Evolutionary conservation across 1,140 invertebrate species (phyloP).

Genomic region (Anastrepha ludens): DNA sequence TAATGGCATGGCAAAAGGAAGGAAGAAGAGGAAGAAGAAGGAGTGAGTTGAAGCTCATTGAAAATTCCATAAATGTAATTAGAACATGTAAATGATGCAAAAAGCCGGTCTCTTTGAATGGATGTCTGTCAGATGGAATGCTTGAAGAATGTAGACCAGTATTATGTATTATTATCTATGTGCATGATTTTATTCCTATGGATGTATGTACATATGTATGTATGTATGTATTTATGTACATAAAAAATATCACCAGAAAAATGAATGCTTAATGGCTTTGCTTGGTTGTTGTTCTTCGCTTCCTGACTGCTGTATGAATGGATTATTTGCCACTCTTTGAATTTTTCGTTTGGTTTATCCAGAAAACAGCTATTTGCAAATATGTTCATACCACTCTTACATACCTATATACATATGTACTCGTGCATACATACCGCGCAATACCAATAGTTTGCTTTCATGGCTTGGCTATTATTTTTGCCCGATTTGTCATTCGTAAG

Average conservation of each 20-base stretch:
- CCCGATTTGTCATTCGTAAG: background rate
- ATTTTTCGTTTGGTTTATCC: background rate
- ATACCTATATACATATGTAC: background rate
- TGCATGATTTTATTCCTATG: background rate
- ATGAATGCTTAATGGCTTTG: constrained; percentile 42
- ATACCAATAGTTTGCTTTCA: background rate
- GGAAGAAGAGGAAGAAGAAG: background rate
- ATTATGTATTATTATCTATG: background rate
- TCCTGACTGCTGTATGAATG: constrained; percentile 14
- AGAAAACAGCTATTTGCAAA: background rate
- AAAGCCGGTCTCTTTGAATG: constrained; percentile 26
- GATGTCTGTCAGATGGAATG: background rate
- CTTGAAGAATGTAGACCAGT: background rate
- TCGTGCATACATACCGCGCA: background rate
- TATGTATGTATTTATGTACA: background rate
- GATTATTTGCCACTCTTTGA: constrained; percentile 32
- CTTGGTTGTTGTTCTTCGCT: background rate
- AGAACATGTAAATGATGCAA: constrained; percentile 52
- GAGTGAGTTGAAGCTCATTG: constrained; percentile 1
- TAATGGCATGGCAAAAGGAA: background rate
- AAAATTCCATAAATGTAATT: constrained; percentile 50
- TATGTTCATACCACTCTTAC: background rate
- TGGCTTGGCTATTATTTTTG: background rate
- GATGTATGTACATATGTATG: background rate
- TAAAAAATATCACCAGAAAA: constrained; percentile 21